Base-by-base conservation (phyloP, 2,888 invertebrate species). In the Lithophane semibrunnea region DNA sequence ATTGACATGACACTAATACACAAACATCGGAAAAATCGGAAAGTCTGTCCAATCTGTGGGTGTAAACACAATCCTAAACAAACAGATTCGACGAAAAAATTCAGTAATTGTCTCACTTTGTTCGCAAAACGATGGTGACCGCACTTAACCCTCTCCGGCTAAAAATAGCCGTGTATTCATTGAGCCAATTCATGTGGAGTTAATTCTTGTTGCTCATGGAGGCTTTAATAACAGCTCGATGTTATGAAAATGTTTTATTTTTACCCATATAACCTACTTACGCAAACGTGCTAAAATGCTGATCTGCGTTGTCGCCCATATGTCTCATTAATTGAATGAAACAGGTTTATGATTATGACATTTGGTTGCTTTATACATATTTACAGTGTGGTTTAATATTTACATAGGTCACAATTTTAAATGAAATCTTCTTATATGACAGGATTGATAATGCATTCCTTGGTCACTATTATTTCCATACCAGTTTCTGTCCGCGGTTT, bases 161-260 rank as follows among this genome's bases (percentile, higher is more conserved):
- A 88, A 89, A 91, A 89, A 92, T 92, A 92, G 80, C 82, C 79
- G 82, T 85, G 80, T 89, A 89, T 90, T 87, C 86, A 89, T 88
- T 86, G 85, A 82, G 79, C 83, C 85, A 85, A 86, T 83, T 85
- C 86, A 80, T 85, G 88, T 84, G 84, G 75, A 88, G 83, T 81
- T 88, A 85, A 87, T 87, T 88, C 82, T 66, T 82, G 73, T 70
- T 80, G 79, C 85, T 81, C 77, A 77, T 65, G 67, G 52, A 83
- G 66, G 84, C 87, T 87, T 89, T 90, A 82, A 87, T 87, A 85
- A 69, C 24, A 58, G 60, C 79, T 79, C 81, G 78, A 77, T 82
- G 82, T 83, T 88, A 87, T 87, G 88, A 85, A 81, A 83, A 80
- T 75, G 71, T 63, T 73, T 82, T 87, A 83, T 89, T 75, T 84